phyloP scores from a whole-genome alignment of 2,888 invertebrate genomes.

The Rhagium mordax region DNA sequence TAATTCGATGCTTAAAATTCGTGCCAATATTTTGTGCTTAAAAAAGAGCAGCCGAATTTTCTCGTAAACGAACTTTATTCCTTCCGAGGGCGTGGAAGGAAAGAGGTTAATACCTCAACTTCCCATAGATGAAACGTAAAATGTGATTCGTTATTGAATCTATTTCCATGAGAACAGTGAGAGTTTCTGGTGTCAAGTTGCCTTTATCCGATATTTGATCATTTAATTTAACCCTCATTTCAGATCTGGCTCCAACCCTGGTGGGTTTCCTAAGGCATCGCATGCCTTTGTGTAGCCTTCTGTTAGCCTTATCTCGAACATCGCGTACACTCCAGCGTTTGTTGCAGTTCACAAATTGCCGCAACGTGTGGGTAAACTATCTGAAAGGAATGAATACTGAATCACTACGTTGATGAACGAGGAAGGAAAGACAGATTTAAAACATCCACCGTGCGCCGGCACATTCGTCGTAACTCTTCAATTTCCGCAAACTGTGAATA shows the following conservation, averaged over 20 bases:
- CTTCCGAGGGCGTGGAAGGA: too few species aligned
- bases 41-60: too few species aligned
- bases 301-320: slow-evolving; percentile 17
- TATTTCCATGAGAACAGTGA: not conserved
- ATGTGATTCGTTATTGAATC: not conserved
- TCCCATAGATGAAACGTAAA: not conserved
- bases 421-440: slow-evolving; percentile 2
- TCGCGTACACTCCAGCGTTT: slow-evolving; percentile 14
- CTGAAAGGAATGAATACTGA: slow-evolving; percentile 21
- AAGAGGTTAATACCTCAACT: not conserved
- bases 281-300: slow-evolving; percentile 16
- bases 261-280: not conserved
- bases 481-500: slow-evolving; percentile 18
- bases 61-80: too few species aligned
- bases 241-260: slow-evolving; percentile 2
- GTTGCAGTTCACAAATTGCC: slow-evolving; percentile 28
- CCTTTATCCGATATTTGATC: not conserved
- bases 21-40: too few species aligned
- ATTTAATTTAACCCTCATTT: not conserved
- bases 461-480: not conserved
- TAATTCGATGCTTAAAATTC: too few species aligned
- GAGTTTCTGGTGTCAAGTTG: not conserved
- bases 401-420: slow-evolving; percentile 16
- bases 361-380: slow-evolving; percentile 35
- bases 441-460: slow-evolving; percentile 1